Percentiles rank a stretch among this genome's conserved stretches.
These are phyloP conservation scores for Phyllopteryx taeniolatus DNA, from an alignment of 2,113 vertebrate genomes.

Conservation along the genomic window DNA sequence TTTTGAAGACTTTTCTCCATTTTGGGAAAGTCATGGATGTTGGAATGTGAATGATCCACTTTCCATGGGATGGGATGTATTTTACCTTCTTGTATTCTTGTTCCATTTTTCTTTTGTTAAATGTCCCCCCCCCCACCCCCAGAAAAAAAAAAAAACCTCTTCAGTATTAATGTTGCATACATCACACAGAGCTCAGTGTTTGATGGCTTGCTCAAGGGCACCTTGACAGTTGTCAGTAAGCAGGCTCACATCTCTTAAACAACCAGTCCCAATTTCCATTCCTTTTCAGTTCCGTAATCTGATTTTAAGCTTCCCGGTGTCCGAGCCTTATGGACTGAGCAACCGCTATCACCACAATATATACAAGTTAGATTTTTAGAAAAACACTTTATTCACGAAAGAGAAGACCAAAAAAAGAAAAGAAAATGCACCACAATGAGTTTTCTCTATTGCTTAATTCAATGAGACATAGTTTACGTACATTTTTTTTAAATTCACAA, in stretches of 20 bases:
- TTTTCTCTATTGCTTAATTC: too few relatives aligned
- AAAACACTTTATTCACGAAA: background rate
- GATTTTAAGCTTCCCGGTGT: background rate
- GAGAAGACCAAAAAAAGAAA: background rate
- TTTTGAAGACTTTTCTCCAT: constrained; percentile 6
- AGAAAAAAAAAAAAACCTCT: background rate
- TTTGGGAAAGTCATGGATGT: background rate
- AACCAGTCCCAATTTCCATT: background rate
- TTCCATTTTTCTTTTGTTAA: background rate
- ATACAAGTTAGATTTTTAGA: background rate
- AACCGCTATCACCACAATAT: background rate
- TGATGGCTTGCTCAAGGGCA: background rate
- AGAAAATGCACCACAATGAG: too few relatives aligned
- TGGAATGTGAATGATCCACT: background rate
- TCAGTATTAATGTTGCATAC: background rate
- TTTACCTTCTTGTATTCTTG: background rate
- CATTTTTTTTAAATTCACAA: too few relatives aligned
- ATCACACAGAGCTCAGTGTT: background rate
- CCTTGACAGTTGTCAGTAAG: background rate
- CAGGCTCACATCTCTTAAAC: background rate
- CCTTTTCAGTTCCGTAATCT: background rate
- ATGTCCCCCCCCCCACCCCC: too few relatives aligned
- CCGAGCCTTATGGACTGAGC: background rate
- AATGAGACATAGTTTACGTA: too few relatives aligned
- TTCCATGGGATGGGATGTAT: background rate